Evolutionary conservation across 2,888 invertebrate genomes (phyloP).

Genomic region (Cephus rjabovi): DNA sequence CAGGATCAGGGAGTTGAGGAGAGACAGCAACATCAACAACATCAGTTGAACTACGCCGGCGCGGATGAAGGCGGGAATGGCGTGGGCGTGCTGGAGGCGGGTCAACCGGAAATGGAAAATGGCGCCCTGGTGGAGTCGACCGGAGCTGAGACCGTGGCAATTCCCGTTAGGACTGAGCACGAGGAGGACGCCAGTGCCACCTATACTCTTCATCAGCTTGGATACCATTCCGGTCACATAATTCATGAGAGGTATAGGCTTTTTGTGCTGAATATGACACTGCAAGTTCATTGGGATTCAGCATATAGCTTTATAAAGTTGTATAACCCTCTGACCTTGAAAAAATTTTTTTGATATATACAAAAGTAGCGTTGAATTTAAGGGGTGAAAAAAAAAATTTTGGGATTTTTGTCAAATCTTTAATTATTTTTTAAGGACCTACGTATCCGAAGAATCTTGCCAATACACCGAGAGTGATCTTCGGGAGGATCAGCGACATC

Average conservation of each 20-base stretch:
- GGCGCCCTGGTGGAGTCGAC: constrained; percentile 55
- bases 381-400: no score
- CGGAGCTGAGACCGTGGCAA: constrained; percentile 39
- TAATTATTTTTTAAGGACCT: background rate
- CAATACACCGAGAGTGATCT: background rate
- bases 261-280: background rate
- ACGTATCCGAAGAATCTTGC: background rate
- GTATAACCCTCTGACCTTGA: background rate
- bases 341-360: background rate
- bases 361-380: background rate
- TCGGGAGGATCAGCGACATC: constrained; percentile 8
- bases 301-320: background rate
- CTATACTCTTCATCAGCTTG: constrained; percentile 48
- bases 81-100: constrained; percentile 65
- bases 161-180: constrained; percentile 36
- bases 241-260: constrained; percentile 43
- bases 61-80: constrained; percentile 54
- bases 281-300: background rate
- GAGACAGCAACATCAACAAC: constrained; percentile 38
- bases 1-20: constrained; percentile 9
- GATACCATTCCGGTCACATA: constrained; percentile 43
- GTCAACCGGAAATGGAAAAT: constrained; percentile 62
- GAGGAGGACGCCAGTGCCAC: constrained; percentile 36
- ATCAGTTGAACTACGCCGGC: constrained; percentile 41
- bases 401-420: background rate